Evolutionary conservation across 2,888 invertebrate species (phyloP), one percentile per base, ranked within the genome.

Genomic region (Polyploca ridens): DNA sequence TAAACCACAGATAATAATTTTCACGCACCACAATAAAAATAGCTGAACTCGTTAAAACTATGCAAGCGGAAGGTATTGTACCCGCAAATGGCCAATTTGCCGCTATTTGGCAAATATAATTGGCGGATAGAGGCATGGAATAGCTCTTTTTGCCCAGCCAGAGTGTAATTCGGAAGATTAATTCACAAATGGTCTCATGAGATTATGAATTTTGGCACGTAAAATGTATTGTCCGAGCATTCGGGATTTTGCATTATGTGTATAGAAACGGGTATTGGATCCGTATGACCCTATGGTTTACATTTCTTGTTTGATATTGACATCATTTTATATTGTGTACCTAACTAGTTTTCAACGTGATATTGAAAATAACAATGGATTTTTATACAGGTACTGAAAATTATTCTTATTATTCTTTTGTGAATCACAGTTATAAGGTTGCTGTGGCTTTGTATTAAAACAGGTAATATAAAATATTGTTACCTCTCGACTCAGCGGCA

Each of bases 61-160:
- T 79, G 76, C 79, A 81, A 85, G 77, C 86, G 89, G 90, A 89
- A 90, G 88, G 76, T 86, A 89, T 90, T 88, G 75, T 77, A 70
- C 77, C 80, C 82, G 70, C 82, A 86, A 91, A 93, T 87, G 85
- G 89, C 84, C 89, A 87, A 90, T 90, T 89, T 87, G 84, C 80
- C 78, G 89, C 88, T 86, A 90, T 93, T 92, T 89, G 83, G 81
- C 85, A 85, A 81, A 85, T 85, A 85, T 88, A 87, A 87, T 86
- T 84, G 89, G 79, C 83, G 76, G 77, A 81, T 78, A 78, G 81
- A 81, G 77, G 81, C 85, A 76, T 79, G 76, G 75, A 84, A 83
- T 81, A 82, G 86, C 84, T 82, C 83, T 90, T 88, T 89, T 89
- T 88, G 81, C 81, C 10, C 72, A 72, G 72, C 66, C 70, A 71